phyloP scores from a whole-genome alignment of 2,888 invertebrate genomes.

The Lucinisca nassula region DNA sequence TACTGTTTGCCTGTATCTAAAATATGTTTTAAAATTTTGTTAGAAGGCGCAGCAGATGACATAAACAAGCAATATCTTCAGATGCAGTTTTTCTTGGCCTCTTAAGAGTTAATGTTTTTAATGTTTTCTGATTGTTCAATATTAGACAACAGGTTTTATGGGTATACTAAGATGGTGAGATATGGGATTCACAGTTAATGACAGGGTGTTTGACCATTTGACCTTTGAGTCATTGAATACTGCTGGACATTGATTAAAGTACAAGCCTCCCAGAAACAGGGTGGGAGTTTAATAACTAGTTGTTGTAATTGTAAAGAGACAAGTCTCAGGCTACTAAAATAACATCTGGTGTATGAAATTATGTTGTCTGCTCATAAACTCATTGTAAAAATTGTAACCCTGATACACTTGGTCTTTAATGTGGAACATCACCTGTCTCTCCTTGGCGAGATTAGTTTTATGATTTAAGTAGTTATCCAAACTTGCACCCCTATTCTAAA shows the following conservation, averaged over 20 bases:
- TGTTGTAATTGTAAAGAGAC: neutral
- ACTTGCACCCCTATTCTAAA: neutral
- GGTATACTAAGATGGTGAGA: neutral
- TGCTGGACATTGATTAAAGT: constrained; percentile 9
- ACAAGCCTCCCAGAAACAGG: neutral
- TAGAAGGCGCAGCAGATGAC: too few species aligned
- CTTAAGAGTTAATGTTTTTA: neutral
- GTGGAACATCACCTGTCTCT: neutral
- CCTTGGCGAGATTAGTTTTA: neutral
- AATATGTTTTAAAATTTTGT: too few species aligned
- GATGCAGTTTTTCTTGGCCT: too few species aligned
- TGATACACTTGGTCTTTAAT: neutral
- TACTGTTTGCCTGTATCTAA: too few species aligned
- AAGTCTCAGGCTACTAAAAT: constrained; percentile 1
- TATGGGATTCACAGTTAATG: neutral
- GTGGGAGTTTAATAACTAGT: neutral
- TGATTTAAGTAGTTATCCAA: neutral
- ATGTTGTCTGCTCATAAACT: constrained; percentile 2
- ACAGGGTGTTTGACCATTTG: neutral
- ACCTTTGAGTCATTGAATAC: neutral
- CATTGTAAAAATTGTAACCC: neutral
- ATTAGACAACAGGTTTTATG: neutral
- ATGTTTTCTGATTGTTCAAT: neutral
- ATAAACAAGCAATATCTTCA: too few species aligned
- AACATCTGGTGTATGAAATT: constrained; percentile 11